Evolutionary conservation across 2,113 vertebrate genomes (phyloP).

Genomic region (Ia io): DNA sequence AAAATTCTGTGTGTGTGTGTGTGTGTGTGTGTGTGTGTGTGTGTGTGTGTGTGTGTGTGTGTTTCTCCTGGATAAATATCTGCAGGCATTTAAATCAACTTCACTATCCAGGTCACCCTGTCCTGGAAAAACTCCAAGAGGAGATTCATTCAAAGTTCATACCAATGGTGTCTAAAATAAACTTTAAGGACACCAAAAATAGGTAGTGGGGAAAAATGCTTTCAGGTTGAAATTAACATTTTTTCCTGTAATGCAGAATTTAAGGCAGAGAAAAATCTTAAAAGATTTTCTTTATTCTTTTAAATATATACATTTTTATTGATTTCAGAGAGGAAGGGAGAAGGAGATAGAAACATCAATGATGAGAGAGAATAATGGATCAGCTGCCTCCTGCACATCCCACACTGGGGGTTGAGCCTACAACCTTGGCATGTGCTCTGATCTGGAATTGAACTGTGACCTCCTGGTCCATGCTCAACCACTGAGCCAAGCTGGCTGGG

Average conservation of each 20-base stretch:
- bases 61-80: neutral
- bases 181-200: constrained; percentile 53
- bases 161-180: constrained; percentile 53
- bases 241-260: constrained; percentile 16
- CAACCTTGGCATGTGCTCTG: no score
- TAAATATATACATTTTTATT: no score
- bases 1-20: neutral
- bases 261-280: constrained; percentile 41
- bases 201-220: neutral
- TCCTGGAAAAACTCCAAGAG: constrained; percentile 15
- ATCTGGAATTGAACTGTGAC: no score
- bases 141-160: constrained; percentile 46
- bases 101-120: constrained; percentile 8
- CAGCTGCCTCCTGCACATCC: no score
- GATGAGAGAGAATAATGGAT: no score
- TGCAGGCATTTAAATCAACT: constrained; percentile 21
- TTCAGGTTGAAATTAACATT: constrained; percentile 28
- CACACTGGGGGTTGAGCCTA: no score
- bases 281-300: constrained; percentile 37
- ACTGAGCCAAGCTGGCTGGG: no score
- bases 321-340: no score
- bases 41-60: neutral
- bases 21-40: neutral
- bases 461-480: no score
- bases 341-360: no score